Evolutionary conservation across 2,113 vertebrate genomes (phyloP), one percentile per base, ranked within the genome.

Genomic region (Hydrolagus affinis): DNA sequence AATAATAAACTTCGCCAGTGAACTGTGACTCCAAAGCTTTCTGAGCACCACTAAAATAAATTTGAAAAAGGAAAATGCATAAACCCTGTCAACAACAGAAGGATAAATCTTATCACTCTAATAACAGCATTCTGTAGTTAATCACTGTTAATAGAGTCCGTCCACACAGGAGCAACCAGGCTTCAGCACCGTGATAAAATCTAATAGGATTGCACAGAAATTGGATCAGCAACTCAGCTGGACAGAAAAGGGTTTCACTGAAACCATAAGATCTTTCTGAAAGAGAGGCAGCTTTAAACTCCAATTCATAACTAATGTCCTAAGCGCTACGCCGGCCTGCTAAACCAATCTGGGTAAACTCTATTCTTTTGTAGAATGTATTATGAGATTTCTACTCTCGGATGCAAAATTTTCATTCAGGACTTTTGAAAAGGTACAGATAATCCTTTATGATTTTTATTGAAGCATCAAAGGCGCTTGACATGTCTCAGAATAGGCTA

Each of bases 21-120:
- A 62, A 80, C 12, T 62, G 57, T 28, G 62, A 83, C 60, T 83
- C 66, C 25, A 83, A 66, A 83, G 64, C 57, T 25, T 60, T 80
- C 64, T 28, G 4, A 14, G 60, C 25, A 44, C 1, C 8, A 17
- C 25, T 28, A 68, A 83, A 66, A 83, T 9, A 83, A 28, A 68
- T 17, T 19, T 8, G 11, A 17, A 15, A 14, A 80, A 64, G 64
- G 12, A 25, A 64, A 15, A 23, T 23, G 14, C 28, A 64, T 25
- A 83, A 32, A 17, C 62, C 8, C 78, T 8, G 28, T 83, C 78
- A 83, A 66, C 17, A 66, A 62, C 25, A 83, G 19, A 75, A 83
- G 32, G 64, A 83, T 32, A 66, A 68, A 78, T 60, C 74, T 83
- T 66, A 66, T 19, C 62, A 64, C 66, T 66, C 28, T 8, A 30